phyloP scores from a whole-genome alignment of 2,113 vertebrate genomes.

The Atlantisia rogersi region DNA sequence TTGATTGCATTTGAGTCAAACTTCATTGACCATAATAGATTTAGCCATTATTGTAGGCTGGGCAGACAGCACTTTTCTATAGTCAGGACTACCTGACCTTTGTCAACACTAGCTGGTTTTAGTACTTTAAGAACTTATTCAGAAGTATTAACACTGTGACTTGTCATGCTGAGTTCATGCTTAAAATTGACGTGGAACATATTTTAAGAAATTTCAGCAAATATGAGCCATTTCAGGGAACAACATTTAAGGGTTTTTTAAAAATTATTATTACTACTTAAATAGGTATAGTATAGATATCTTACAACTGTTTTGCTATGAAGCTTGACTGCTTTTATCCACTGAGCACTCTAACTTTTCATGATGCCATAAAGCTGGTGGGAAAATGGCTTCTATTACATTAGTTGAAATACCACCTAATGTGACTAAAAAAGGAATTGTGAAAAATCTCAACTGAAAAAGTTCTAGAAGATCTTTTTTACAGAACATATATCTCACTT shows the following conservation, averaged over 20 bases:
- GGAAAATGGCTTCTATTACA: neutral
- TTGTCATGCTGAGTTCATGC: neutral
- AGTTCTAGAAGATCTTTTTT: neutral
- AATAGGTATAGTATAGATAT: neutral
- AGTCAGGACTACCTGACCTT: neutral
- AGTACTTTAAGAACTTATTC: neutral
- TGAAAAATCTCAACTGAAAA: neutral
- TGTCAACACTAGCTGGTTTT: neutral
- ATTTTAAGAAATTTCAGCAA: neutral
- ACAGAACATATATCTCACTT: neutral
- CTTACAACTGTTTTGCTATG: neutral
- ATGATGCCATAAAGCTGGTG: neutral
- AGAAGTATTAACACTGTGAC: neutral
- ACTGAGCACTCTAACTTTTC: neutral
- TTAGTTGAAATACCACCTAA: neutral
- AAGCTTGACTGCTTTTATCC: neutral
- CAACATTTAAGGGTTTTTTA: neutral
- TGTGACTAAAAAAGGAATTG: neutral
- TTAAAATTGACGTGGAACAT: neutral
- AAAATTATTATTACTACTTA: neutral
- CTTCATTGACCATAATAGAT: slow-evolving; percentile 1
- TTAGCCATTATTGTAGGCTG: neutral
- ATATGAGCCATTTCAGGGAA: neutral
- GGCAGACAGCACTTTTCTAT: neutral
- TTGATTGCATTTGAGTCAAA: slow-evolving; percentile 23